Percentiles rank a stretch among this genome's conserved stretches.
Evolutionary conservation across 2,888 invertebrate species (phyloP).

Genomic region (Drosophila trichaetosa): DNA sequence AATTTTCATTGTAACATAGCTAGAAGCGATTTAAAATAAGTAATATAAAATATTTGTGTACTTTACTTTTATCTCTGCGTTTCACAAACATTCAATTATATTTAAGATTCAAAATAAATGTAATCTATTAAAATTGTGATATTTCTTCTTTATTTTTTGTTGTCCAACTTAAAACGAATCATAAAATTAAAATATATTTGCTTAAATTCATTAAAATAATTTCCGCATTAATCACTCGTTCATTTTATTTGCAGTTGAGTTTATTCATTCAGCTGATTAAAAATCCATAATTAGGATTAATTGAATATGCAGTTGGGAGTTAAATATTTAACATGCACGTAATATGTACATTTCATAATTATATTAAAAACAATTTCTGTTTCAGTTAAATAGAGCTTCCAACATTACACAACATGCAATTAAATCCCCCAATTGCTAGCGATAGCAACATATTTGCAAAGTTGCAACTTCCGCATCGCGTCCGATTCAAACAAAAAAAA

Average conservation of each 20-base stretch:
- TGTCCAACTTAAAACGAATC: neutral
- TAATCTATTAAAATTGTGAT: too few species aligned
- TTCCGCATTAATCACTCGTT: neutral
- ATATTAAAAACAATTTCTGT: slow-evolving; percentile 28
- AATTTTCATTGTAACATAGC: slow-evolving; percentile 12
- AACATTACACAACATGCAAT: slow-evolving; percentile 24
- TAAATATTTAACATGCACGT: slow-evolving; percentile 14
- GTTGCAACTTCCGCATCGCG: slow-evolving; percentile 25
- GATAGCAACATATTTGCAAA: slow-evolving; percentile 35
- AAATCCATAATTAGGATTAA: neutral
- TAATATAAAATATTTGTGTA: neutral
- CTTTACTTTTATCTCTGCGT: neutral
- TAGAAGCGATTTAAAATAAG: neutral
- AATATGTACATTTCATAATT: slow-evolving; percentile 32
- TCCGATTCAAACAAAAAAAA: slow-evolving; percentile 18
- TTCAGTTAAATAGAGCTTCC: neutral
- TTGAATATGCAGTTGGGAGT: slow-evolving; percentile 7
- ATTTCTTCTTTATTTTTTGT: neutral
- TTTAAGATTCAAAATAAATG: neutral
- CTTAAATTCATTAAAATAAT: slow-evolving; percentile 14
- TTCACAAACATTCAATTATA: neutral
- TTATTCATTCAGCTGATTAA: slow-evolving; percentile 24
- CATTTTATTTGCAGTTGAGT: slow-evolving; percentile 2
- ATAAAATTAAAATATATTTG: neutral
- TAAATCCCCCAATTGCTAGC: slow-evolving; percentile 32